Conservation (phyloP, 2,113 vertebrate genomes). For the Prochilodus magdalenae region DNA sequence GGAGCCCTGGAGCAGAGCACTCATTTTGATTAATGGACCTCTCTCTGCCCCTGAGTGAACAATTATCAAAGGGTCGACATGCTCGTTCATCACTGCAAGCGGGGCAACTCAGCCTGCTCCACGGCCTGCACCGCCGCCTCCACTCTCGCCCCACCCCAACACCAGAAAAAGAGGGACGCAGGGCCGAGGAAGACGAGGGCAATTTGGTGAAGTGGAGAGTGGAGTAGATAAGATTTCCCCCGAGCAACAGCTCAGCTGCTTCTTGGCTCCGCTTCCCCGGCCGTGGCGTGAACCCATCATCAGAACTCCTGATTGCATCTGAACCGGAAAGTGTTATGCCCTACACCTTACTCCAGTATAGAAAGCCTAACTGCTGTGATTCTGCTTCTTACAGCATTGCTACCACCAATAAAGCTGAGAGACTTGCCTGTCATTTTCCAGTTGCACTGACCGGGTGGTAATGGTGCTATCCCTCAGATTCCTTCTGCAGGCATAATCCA, state of each 20-base stretch:
- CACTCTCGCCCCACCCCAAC: slow-evolving; percentile 13
- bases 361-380: background rate
- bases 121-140: slow-evolving; percentile 28
- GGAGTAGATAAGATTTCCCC: slow-evolving; percentile 59
- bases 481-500: background rate
- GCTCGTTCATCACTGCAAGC: slow-evolving; percentile 81
- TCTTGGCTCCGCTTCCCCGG: slow-evolving; percentile 44
- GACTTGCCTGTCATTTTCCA: too few relatives aligned
- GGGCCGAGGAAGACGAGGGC: slow-evolving; percentile 29
- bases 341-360: slow-evolving; percentile 9
- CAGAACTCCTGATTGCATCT: slow-evolving; percentile 43
- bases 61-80: slow-evolving; percentile 81
- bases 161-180: background rate
- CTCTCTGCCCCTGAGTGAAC: slow-evolving; percentile 82
- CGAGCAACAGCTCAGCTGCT: slow-evolving; percentile 48
- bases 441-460: background rate
- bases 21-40: slow-evolving; percentile 84
- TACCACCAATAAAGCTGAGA: background rate
- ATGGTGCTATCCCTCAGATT: slow-evolving; percentile 14
- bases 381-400: background rate
- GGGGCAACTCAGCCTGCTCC: slow-evolving; percentile 58
- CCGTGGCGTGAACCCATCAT: slow-evolving; percentile 34
- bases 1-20: slow-evolving; percentile 67
- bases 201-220: slow-evolving; percentile 52
- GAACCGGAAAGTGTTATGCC: background rate